A percentile compares a stretch with the other conserved stretches of the same genome.
These are phyloP conservation scores for Scaptomyza pallida DNA, from an alignment of 1,140 invertebrate genomes.

Conservation along the genomic window DNA sequence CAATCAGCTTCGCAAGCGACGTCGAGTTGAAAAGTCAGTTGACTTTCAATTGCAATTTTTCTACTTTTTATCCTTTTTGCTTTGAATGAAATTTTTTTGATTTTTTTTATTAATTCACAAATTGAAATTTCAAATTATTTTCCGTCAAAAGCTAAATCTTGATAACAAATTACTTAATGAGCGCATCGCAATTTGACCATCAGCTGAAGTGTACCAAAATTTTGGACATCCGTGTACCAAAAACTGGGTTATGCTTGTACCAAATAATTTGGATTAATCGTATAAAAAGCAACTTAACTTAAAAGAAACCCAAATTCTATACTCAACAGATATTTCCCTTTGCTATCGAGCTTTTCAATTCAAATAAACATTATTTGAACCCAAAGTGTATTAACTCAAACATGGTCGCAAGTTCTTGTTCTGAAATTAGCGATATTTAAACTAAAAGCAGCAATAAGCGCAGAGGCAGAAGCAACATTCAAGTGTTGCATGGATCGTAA, in stretches of 20 bases:
- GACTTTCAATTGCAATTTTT: constrained; percentile 53
- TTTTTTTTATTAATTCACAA: constrained; percentile 2
- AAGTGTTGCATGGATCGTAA: constrained; percentile 14
- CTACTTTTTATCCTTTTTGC: background rate
- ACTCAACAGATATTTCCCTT: too few relatives aligned
- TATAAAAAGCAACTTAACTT: too few relatives aligned
- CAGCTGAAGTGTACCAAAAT: background rate
- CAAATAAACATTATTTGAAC: too few relatives aligned
- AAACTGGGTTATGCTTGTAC: too few relatives aligned
- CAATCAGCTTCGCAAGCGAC: constrained; percentile 60
- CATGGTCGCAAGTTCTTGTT: constrained; percentile 26
- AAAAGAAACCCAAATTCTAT: too few relatives aligned
- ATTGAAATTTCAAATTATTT: background rate
- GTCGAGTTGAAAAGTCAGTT: constrained; percentile 45
- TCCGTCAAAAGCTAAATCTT: too few relatives aligned
- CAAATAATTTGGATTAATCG: too few relatives aligned
- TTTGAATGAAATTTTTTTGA: constrained; percentile 46
- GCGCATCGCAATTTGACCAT: constrained; percentile 7
- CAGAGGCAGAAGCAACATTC: background rate
- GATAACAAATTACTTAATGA: constrained; percentile 17
- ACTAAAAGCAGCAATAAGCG: background rate
- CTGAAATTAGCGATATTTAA: constrained; percentile 39
- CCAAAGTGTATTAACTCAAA: too few relatives aligned
- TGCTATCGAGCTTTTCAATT: too few relatives aligned
- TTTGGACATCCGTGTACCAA: too few relatives aligned